Base-by-base conservation (phyloP, 2,797 vertebrate species). In the Stomatorhinus walkeri region DNA sequence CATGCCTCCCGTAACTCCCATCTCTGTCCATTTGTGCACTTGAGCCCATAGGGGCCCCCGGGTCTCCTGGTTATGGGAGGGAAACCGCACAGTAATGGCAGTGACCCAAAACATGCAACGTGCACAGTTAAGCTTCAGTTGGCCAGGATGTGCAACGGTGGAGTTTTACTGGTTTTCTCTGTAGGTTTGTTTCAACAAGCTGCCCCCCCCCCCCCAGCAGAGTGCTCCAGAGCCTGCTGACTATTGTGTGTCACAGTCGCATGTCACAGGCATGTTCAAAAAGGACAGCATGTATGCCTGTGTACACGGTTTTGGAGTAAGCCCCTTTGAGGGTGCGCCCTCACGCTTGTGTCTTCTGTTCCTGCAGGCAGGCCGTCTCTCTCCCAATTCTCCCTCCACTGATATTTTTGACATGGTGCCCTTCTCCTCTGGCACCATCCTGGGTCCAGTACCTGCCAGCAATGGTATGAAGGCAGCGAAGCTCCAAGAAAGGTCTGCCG, bases 381-480 rank as follows among this genome's bases (percentile, higher is more conserved):
- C 96, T 89, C 94, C 94, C 72, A 97, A 95, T 90, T 96, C 94
- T 59, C 94, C 95, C 72, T 97, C 98, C 76, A 99, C 97, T 56
- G 98, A 99, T 92, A 91, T 99, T 89, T 99, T 99, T 90, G 98
- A 99, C 95, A 99, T 99, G 98, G 96, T 99, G 92, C 98, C 98
- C 24, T 99, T 99, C 94, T 97, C 98, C 89, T 96, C 97, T 4
- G 92, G 95, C 92, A 96, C 97, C 40, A 96, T 97, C 40, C 94
- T 97, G 93, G 95, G 96, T 91, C 96, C 97, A 89, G 92, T 94
- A 81, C 95, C 93, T 90, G 95, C 97, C 92, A 97, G 96, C 92
- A 99, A 99, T 81, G 98, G 97, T 90, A 97, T 97, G 76, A 96
- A 97, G 61, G 96, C 96, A 85, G 97, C 97, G 59, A 96, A 97